Evolutionary conservation across 1,140 invertebrate genomes (phyloP), one percentile per base, ranked within the genome.

Genomic region (Octopus sinensis): DNA sequence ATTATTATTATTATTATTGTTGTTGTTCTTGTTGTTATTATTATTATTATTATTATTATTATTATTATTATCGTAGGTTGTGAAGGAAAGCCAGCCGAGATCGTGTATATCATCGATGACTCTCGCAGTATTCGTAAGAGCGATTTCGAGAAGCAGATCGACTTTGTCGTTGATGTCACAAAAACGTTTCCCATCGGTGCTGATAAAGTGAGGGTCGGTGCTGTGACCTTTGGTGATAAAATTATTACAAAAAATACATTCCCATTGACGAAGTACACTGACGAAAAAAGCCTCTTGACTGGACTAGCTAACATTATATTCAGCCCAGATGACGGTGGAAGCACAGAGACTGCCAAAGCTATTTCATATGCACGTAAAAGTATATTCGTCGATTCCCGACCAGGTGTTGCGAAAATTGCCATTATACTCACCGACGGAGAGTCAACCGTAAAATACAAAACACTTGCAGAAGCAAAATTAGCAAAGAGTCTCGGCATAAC

Each of bases 341-440:
- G 84, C 62, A 88, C 86, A 4, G 84, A 86, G 73, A 88, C 87
- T 0, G 83, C 84, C 71, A 76, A 77, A 54, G 87, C 85, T 10
- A 54, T 88, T 5, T 75, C 82, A 6, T 84, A 80, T 53, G 78
- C 84, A 17, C 73, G 82, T 51, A 52, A 82, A 0, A 54, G 71
- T 5, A 85, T 87, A 82, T 84, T 87, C 62, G 54, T 10, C 10
- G 53, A 43, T 5, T 71, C 78, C 10, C 78, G 88, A 73, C 43
- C 73, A 4, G 77, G 82, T 13, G 85, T 84, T 10, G 51, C 79
- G 9, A 79, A 85, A 12, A 76, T 88, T 0, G 85, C 83, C 9
- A 81, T 88, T 77, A 81, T 88, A 23, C 80, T 88, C 52, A 88
- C 88, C 6, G 88, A 88, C 78, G 88, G 88, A 10, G 81, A 82